Evolutionary conservation across 2,797 vertebrate species (phyloP).

Genomic region (Erethizon dorsatum): DNA sequence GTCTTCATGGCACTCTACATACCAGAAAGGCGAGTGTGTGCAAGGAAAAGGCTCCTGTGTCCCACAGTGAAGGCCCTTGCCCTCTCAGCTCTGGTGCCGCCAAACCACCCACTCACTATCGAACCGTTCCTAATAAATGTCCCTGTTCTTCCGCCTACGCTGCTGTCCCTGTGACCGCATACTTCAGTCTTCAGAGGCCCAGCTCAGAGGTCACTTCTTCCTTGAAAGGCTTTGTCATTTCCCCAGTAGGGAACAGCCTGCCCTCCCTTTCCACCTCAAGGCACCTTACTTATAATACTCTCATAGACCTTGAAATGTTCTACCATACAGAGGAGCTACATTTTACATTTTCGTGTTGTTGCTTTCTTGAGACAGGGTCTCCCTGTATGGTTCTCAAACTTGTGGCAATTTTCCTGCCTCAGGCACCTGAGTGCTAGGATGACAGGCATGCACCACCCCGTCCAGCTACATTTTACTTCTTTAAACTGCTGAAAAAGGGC

Average conservation of each 20-base stretch:
- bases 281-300: neutral
- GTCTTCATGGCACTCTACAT: neutral
- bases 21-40: rapidly evolving
- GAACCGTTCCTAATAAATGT: neutral
- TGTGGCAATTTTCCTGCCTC: neutral
- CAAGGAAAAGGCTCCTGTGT: neutral
- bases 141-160: neutral
- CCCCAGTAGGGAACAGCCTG: neutral
- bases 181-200: neutral
- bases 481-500: neutral
- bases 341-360: neutral
- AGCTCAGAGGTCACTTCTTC: neutral
- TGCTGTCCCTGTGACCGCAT: neutral
- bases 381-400: neutral
- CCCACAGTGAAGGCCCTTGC: neutral
- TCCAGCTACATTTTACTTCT: neutral
- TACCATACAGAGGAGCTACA: too few species aligned
- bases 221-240: slow-evolving; percentile 34
- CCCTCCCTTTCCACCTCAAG: neutral
- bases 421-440: neutral
- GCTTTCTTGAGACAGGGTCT: neutral
- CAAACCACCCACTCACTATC: neutral
- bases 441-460: neutral
- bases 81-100: neutral
- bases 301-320: neutral